Evolutionary conservation across 2,888 invertebrate species (phyloP), one percentile per base, ranked within the genome.

Genomic region (Silvanus unidentatus): DNA sequence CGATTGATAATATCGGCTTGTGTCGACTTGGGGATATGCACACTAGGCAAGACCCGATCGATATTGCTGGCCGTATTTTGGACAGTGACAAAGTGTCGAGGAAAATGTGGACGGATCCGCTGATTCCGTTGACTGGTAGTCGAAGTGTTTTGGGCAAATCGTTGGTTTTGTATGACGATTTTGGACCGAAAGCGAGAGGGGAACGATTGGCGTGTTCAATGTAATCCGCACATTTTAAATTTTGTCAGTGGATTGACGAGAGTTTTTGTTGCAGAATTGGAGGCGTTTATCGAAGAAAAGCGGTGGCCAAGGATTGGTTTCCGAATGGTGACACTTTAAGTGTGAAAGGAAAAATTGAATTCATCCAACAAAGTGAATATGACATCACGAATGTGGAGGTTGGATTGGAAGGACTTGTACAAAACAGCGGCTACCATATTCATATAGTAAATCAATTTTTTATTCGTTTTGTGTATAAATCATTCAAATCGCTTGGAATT

Each of bases 241-340:
- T 22, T 5, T 22, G 22, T 39, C 9, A 32, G 28, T 29, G 37
- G 9, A 3, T 9, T 16, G 2, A 11, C 13, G 13, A 16, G 3
- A 14, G n/a, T 37, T n/a, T n/a, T 39, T 9, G 2, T 3, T 42
- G 22, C 63, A 91, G 91, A 44, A 81, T 92, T 51, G 77, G 77
- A 42, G 83, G 86, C 0, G 76, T 86, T 5, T 84, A 84, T 60
- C 78, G 87, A 5, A 79, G 88, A 45, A 92, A 92, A 71, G 90
- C 86, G 0, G 90, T 93, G 1, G 86, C 83, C 0, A 84, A 82
- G 58, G 88, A 91, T 61, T 93, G 93, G 93, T 89, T 88, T 69
- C 85, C 88, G 3, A 91, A 91, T 69, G 88, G 87, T 0, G 77
- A 79, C 47, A 70, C 73, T 0, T 69, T 82, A 29, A 69, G 77